Base-by-base conservation (phyloP, 2,113 vertebrate genomes). In the Cyprinodon tularosa region DNA sequence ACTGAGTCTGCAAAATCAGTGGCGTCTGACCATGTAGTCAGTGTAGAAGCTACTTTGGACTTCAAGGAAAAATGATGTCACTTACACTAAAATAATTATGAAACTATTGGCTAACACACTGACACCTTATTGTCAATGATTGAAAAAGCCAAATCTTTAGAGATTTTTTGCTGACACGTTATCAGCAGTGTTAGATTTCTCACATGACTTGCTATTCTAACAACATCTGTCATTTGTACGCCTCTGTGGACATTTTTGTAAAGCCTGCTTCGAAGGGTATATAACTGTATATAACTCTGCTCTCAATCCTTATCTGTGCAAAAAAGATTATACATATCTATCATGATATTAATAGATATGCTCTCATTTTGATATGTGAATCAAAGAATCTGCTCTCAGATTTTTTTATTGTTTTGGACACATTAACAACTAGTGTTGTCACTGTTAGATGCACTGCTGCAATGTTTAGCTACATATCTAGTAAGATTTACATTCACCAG, bases 11-110 rank as follows among this genome's bases (percentile, higher is more conserved):
- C 9, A 42, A 86, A 90, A 76, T 80, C 76, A 48, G 78, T 67
- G 84, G 86, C 85, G 90, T 71, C 29, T 53, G 84, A 91, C 86
- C 81, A 65, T 69, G 77, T 66, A 62, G 69, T 63, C 64, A 63
- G 68, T 77, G 71, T 44, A 40, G 44, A 50, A 37, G 48, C 76
- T 71, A 13, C 42, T 42, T 42, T 42, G 42, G 42, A 42, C 42
- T 42, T 42, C 42, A 57, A 57, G 50, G 20, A 57, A 9, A 57
- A 57, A 20, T 20, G 17, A 57, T 57, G 50, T n/a, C 6, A 10
- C 3, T 3, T 57, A 10, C 6, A 9, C 20, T 57, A 10, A 45
- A 10, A 20, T 57, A 57, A 9, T 57, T n/a, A 57, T 10, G 50
- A 57, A 20, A 6, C 3, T 57, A 57, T n/a, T n/a, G 20, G 6